phyloP scores from a whole-genome alignment of 1,140 invertebrate species.

The Drosophila takahashii region DNA sequence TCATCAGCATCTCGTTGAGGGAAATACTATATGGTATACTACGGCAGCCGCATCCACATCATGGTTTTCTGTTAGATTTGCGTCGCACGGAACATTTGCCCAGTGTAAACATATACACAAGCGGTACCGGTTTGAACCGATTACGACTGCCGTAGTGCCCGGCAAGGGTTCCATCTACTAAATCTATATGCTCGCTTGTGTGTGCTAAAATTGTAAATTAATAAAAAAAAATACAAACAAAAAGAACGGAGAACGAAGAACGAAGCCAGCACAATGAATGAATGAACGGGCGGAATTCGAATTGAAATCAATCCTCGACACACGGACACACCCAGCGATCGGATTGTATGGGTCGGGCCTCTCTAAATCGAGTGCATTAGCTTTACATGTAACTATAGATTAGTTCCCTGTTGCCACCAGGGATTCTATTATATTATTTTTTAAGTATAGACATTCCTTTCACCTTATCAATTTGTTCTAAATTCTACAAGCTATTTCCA shows the following conservation, averaged over 20 bases:
- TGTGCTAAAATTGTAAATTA: constrained; percentile 79
- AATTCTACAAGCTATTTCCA: neutral
- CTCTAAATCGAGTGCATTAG: constrained; percentile 50
- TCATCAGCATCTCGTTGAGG: constrained; percentile 31
- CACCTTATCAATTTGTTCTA: constrained; percentile 9
- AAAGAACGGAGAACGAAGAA: constrained; percentile 16
- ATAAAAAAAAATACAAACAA: constrained; percentile 45
- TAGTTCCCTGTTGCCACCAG: constrained; percentile 13
- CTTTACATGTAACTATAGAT: constrained; percentile 6
- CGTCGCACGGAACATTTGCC: constrained; percentile 70
- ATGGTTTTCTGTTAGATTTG: constrained; percentile 67
- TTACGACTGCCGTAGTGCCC: constrained; percentile 55
- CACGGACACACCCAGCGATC: constrained; percentile 35
- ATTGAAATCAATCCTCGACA: constrained; percentile 75
- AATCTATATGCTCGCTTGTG: constrained; percentile 22
- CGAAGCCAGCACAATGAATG: constrained; percentile 60
- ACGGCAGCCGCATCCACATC: constrained; percentile 24
- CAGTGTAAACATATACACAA: constrained; percentile 48
- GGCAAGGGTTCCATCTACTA: constrained; percentile 37
- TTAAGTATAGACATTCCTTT: neutral
- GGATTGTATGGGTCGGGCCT: constrained; percentile 28
- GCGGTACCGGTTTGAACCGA: constrained; percentile 72
- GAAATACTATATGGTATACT: constrained; percentile 31
- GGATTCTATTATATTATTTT: constrained; percentile 1
- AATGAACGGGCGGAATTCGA: constrained; percentile 75